Evolutionary conservation across 2,888 invertebrate species (phyloP), one percentile per base, ranked within the genome.

Genomic region (Fragum whitleyi): DNA sequence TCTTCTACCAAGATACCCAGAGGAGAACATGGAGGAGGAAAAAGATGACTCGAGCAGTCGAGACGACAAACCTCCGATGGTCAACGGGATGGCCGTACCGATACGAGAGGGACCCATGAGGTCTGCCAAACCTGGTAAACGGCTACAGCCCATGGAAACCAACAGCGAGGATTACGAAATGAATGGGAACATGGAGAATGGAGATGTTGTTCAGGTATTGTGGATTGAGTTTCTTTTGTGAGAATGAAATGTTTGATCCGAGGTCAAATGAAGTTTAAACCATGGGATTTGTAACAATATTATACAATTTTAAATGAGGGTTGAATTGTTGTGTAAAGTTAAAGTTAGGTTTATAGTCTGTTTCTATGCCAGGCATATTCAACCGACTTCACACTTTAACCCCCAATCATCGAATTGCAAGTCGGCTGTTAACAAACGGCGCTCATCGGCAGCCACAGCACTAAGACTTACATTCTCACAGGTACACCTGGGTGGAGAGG

Each of bases 1-100:
- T n/a, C n/a, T n/a, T n/a, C n/a, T n/a, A n/a, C n/a, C n/a, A 75
- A 90, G 91, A 78, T 90, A 87, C 78, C 74, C 86, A 6, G 90
- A 90, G 62, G 91, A 90, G 73, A 88, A 74, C 42, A 85, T 87
- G 88, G 88, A 86, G n/a, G 83, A 83, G 9, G 83, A 81, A 19
- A 79, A 81, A 32, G 81, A 79, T 28, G 77, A 81, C 19, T 69
- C 65, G 14, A 72, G 39, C 21, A 74, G 42, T 71, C 29, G 65
- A 71, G 76, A 83, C 16, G 88, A 86, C 32, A 82, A 79, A 21
- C 86, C 87, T 6, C 90, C 89, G 23, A 86, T 86, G 74, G 87
- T 91, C 26, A 91, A 89, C 62, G 91, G 91, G 0, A 85, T 87
- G 85, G 89, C 90, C 39, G 85, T 90, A 11, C 88, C 88, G 19